Percentiles rank a stretch among this genome's conserved stretches.
phyloP scores from a whole-genome alignment of 1,140 invertebrate species.

The Ostrea denselamellosa region DNA sequence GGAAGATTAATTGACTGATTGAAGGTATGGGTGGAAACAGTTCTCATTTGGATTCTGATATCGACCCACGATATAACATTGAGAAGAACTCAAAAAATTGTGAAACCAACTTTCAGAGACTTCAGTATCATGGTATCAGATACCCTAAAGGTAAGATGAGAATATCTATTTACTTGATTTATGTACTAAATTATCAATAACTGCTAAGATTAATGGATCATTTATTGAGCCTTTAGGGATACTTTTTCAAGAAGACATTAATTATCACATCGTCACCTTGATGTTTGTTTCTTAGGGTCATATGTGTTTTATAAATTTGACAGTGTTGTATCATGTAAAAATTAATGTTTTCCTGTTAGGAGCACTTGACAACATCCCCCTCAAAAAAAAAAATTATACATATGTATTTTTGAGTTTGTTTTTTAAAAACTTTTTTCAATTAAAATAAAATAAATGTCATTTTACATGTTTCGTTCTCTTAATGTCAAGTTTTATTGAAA shows the following conservation, averaged over 20 bases:
- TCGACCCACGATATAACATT: constrained; percentile 31
- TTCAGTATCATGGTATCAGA: constrained; percentile 45
- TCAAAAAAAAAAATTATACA: too few species aligned
- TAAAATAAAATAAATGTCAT: too few species aligned
- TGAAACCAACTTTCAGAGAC: neutral
- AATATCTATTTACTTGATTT: neutral
- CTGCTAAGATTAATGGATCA: constrained; percentile 10
- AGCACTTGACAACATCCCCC: neutral
- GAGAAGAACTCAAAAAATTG: constrained; percentile 28
- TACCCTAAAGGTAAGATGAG: constrained; percentile 43
- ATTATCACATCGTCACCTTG: neutral
- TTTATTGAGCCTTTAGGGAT: constrained; percentile 13
- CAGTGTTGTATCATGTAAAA: neutral
- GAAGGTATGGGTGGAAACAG: constrained; percentile 44
- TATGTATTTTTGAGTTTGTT: too few species aligned
- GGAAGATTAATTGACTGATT: neutral
- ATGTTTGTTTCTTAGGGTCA: constrained; percentile 3
- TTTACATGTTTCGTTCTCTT: too few species aligned
- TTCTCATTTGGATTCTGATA: constrained; percentile 35
- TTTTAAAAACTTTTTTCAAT: too few species aligned
- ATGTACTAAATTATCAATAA: constrained; percentile 22
- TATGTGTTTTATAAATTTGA: neutral
- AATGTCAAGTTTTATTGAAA: too few species aligned
- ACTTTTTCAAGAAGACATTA: neutral
- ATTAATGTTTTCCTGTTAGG: neutral